Conservation (phyloP, 2,888 invertebrate genomes). For the Thereva unica region DNA sequence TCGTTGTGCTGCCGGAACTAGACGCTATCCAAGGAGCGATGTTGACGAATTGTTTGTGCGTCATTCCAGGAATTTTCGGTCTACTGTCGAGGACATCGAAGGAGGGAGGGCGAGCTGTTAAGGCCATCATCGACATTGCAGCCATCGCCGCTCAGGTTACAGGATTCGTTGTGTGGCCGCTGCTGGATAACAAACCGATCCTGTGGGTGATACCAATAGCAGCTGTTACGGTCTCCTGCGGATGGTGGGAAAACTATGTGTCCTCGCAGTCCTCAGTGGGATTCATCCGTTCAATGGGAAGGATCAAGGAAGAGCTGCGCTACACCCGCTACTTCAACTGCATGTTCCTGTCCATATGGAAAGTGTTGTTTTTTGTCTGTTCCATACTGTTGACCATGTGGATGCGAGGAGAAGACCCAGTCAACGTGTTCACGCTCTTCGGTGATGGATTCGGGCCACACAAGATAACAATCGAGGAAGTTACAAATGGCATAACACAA, state of each 20-base stretch:
- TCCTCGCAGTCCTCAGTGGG: conserved; percentile 81
- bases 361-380: conserved; percentile 78
- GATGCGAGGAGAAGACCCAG: conserved; percentile 75
- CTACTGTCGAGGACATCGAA: conserved; percentile 80
- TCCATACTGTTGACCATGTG: conserved; percentile 74
- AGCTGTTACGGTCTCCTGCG: conserved; percentile 83
- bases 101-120: conserved; percentile 76
- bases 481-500: conserved; percentile 53
- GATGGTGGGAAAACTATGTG: conserved; percentile 99
- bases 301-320: conserved; percentile 78
- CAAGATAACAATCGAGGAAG: conserved; percentile 75
- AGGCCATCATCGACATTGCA: conserved; percentile 80
- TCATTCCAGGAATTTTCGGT: conserved; percentile 76
- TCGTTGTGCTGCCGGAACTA: conserved; percentile 85
- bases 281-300: conserved; percentile 70
- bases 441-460: conserved; percentile 77
- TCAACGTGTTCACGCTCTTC: conserved; percentile 76
- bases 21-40: conserved; percentile 95
- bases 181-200: conserved; percentile 73
- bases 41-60: conserved; percentile 93
- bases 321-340: conserved; percentile 86
- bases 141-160: conserved; percentile 89
- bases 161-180: conserved; percentile 91
- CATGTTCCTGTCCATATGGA: conserved; percentile 90
- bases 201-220: conserved; percentile 87